Evolutionary conservation across 2,888 invertebrate species (phyloP), one percentile per base, ranked within the genome.

Genomic region (Phytoseiulus persimilis): DNA sequence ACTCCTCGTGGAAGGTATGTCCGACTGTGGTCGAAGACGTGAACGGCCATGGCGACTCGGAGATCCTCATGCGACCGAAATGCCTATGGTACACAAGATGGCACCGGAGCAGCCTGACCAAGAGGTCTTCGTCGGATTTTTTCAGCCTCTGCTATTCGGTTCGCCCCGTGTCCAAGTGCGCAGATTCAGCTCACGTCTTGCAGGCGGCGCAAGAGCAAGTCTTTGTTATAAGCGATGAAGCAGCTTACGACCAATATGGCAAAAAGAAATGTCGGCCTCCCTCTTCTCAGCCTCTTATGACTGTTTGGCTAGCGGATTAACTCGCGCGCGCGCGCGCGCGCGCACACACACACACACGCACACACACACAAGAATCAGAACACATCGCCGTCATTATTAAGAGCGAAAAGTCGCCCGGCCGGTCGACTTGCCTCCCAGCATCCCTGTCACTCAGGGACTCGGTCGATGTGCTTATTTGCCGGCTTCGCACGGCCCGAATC

Each of bases 211-310:
- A 65, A 65, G 18, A 28, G 65, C 65, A 65, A 65, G 65, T 65
- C 65, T 65, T 65, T 65, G 65, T 65, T 65, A 65, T 65, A 65
- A 65, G 65, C 65, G 65, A 65, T 65, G 65, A 65, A 65, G 65
- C 65, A 18, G 65, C 65, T 28, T 28, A 65, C 65, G 65, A 65
- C 65, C 65, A 65, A 65, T 65, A 65, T 65, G 65, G 65, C 65
- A 65, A 65, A 65, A 65, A 65, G 65, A 65, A 65, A 65, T 65
- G 65, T 65, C 65, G 65, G 65, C 65, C 65, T 65, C 65, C 65
- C 65, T 65, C 65, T 65, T 65, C 65, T 65, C 65, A 23, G 65
- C 65, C 65, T 65, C 65, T 65, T 65, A 65, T 65, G 65, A 65
- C 65, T 65, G 65, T 65, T 65, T 65, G 65, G 65, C 65, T 65